These are phyloP conservation scores for Epsilonema sp. DNA, from an alignment of 2,888 invertebrate species.

Conservation along the genomic window DNA sequence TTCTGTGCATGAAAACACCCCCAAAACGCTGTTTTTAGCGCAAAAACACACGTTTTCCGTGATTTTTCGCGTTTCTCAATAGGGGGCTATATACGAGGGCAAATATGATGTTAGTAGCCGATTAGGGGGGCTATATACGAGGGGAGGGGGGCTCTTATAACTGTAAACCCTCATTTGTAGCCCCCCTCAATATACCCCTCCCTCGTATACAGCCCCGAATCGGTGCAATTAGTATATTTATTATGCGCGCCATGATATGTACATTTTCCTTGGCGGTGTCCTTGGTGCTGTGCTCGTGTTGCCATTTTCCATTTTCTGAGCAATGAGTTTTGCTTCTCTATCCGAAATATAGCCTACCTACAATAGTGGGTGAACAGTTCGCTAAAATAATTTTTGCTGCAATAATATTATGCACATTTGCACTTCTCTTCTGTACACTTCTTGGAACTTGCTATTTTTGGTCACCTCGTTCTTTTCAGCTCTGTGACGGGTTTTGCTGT, in stretches of 20 bases:
- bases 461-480: conserved; percentile 41
- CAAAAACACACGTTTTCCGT: no score
- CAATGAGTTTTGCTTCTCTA: conserved; percentile 80
- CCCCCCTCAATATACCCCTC: no score
- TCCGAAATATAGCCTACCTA: conserved; percentile 86
- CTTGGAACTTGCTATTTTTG: background rate
- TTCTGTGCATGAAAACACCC: no score
- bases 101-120: no score
- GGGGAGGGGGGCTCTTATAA: no score
- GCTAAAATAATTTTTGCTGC: conserved; percentile 47
- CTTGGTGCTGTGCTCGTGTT: conserved; percentile 77
- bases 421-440: no score
- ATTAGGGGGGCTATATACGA: no score
- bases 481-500: conserved; percentile 88
- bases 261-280: conserved; percentile 82
- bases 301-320: conserved; percentile 93
- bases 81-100: no score
- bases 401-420: background rate
- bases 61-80: no score
- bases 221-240: conserved; percentile 13
- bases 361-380: conserved; percentile 97
- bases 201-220: no score
- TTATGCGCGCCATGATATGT: conserved; percentile 81
- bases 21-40: no score
- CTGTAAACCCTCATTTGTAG: no score